Base-by-base conservation (phyloP, 1,140 invertebrate genomes). In the Drosophila eugracilis region DNA sequence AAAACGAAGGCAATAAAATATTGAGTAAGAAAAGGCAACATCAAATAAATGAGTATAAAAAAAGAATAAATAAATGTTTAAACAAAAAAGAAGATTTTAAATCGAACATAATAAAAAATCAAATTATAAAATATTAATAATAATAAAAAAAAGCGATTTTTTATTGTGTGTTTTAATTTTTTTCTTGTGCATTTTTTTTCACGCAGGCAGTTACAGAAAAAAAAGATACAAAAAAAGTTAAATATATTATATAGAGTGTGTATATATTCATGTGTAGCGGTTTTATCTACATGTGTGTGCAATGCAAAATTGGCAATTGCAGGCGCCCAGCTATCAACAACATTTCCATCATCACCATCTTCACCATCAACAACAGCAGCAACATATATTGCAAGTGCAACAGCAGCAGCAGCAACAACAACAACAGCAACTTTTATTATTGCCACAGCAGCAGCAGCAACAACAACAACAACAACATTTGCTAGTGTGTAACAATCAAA, bases 301-400 rank as follows among this genome's bases (percentile, higher is more conserved):
- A 80, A 86, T 86, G 83, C 83, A 86, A 86, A 86, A 86, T 86
- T 86, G 83, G 83, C 74, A 86, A 86, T 78, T 88, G 75, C 83
- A 86, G 70, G 73, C 75, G 65, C 78, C 73, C 62, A 88, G 77
- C 77, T 86, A 86, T 80, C 81, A 86, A 86, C 81, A 86, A 85
- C 81, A 85, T 74, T 74, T 70, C 44, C 72, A 84, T 41, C 66
- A 85, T 28, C 76, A 85, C 2, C 67, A 55, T n/a, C 65, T 45
- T 7, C 71, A 75, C 6, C 71, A 62, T 3, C 47, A 44, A 17
- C 57, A 69, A 17, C 57, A 62, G 12, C 57, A 67, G 4, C 67
- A 57, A 3, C 53, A 36, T 10, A 24, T 39, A 30, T 34, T 32
- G 7, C 50, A 57, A 44, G 54, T 48, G 14, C 69, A 54, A 4